Base-by-base conservation (phyloP, 2,113 vertebrate species). In the Mionectes macconnelli region DNA sequence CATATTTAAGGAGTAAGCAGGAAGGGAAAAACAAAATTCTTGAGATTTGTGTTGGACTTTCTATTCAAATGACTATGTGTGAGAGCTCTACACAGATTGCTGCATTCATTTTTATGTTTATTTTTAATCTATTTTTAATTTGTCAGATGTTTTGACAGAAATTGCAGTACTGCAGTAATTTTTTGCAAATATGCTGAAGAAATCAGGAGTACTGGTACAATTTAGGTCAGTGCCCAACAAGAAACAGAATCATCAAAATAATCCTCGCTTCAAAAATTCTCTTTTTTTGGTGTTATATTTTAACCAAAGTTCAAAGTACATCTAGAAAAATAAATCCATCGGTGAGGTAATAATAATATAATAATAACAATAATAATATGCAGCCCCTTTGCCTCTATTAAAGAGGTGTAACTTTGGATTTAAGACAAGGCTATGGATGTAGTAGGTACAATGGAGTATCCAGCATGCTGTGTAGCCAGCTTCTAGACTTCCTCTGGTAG, bases 91-190 rank as follows among this genome's bases (percentile, higher is more conserved):
- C 66, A 60, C 59, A 94, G 76, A 92, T 77, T 95, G 90, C 79
- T 86, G 67, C 76, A 88, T 86, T 95, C 55, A 57, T 70, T 83
- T 86, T 77, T 37, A 31, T 77, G 60, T 80, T 92, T 90, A 66
- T 77, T 95, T 94, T 93, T 53, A 90, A 76, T 56, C 85, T 87
- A 39, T 79, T 90, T 91, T 89, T 67, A 84, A 55, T 90, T 73
- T 87, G 75, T 97, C 94, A 96, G 92, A 94, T 94, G 70, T 76
- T 95, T 68, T 30, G 25, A 49, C 49, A 96, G 78, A 93, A 95
- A 95, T 94, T 95, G 40, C 70, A 57, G 53, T 83, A 83, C 50
- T 96, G 91, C 69, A 95, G 67, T 56, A 62, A 27, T 44, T 90
- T 87, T 44, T 47, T 91, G 67, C 66, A 85, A 90, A 83, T 60